Conservation (phyloP, 2,888 invertebrate genomes). For the Stramonita haemastoma region DNA sequence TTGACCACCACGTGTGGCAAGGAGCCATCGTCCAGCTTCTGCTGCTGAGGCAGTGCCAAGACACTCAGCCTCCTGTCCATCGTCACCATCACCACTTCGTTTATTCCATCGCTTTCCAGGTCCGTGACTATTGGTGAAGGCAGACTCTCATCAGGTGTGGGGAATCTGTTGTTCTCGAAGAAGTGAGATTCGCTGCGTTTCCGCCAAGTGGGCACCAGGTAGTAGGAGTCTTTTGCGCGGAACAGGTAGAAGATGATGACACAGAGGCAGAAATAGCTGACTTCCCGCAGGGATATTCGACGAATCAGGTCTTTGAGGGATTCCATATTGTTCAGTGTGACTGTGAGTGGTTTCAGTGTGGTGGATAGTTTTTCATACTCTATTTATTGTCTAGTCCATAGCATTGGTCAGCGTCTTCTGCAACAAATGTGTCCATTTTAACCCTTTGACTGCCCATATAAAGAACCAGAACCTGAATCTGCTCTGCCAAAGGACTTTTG, state of each 20-base stretch:
- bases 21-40: slow-evolving; percentile 57
- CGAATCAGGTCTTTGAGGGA: background rate
- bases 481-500: too few relatives aligned
- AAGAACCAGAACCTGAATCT: too few relatives aligned
- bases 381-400: too few relatives aligned
- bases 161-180: slow-evolving; percentile 64
- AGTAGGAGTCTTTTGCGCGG: slow-evolving; percentile 68
- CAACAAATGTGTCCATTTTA: too few relatives aligned
- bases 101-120: slow-evolving; percentile 73
- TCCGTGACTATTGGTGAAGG: slow-evolving; percentile 72
- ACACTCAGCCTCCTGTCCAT: slow-evolving; percentile 68
- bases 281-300: slow-evolving; percentile 24
- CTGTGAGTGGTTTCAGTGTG: background rate
- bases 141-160: slow-evolving; percentile 60
- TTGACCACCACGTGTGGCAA: slow-evolving; percentile 72
- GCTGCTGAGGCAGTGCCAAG: slow-evolving; percentile 61
- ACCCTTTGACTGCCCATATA: too few relatives aligned
- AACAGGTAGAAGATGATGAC: slow-evolving; percentile 61
- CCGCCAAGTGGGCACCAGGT: slow-evolving; percentile 72
- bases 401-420: too few relatives aligned
- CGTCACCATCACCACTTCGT: slow-evolving; percentile 72
- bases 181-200: slow-evolving; percentile 65
- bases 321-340: slow-evolving; percentile 3
- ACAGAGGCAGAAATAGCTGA: slow-evolving; percentile 35
- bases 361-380: too few relatives aligned